These are phyloP conservation scores for Drosophila kokeensis DNA, from an alignment of 2,888 invertebrate species.

Conservation along the genomic window DNA sequence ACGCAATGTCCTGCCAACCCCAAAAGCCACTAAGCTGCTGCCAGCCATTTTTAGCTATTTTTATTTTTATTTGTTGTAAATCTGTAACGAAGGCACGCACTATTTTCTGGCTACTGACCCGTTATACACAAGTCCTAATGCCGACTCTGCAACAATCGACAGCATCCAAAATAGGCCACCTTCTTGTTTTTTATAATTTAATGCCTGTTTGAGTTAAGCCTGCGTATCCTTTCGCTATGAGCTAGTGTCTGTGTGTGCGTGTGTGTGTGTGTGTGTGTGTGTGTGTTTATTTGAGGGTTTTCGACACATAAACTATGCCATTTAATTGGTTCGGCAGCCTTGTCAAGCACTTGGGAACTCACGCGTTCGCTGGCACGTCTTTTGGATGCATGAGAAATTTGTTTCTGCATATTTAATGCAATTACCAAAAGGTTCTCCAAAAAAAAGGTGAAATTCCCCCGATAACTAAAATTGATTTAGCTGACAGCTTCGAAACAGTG, in stretches of 20 bases:
- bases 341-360: conserved; percentile 37
- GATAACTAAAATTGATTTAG: conserved; percentile 65
- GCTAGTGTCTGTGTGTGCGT: conserved; percentile 16
- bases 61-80: conserved; percentile 65
- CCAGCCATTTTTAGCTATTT: conserved; percentile 45
- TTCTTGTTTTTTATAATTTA: conserved; percentile 65
- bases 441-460: conserved; percentile 17
- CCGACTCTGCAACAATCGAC: conserved; percentile 63
- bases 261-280: conserved; percentile 6
- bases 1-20: conserved; percentile 58
- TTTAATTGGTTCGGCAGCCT: conserved; percentile 73
- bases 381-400: conserved; percentile 54
- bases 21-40: conserved; percentile 24
- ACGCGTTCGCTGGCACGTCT: conserved; percentile 53
- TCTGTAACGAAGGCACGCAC: conserved; percentile 77
- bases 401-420: conserved; percentile 77
- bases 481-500: conserved; percentile 45
- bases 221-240: conserved; percentile 54
- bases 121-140: conserved; percentile 51
- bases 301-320: conserved; percentile 69
- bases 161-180: conserved; percentile 21
- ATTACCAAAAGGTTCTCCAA: conserved; percentile 74
- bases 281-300: conserved; percentile 14
- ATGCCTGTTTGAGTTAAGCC: conserved; percentile 74
- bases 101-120: conserved; percentile 51